Percentiles rank a stretch among this genome's conserved stretches.
These are phyloP conservation scores for Pomatostomus ruficeps DNA, from an alignment of 2,113 vertebrate species.

Conservation along the genomic window DNA sequence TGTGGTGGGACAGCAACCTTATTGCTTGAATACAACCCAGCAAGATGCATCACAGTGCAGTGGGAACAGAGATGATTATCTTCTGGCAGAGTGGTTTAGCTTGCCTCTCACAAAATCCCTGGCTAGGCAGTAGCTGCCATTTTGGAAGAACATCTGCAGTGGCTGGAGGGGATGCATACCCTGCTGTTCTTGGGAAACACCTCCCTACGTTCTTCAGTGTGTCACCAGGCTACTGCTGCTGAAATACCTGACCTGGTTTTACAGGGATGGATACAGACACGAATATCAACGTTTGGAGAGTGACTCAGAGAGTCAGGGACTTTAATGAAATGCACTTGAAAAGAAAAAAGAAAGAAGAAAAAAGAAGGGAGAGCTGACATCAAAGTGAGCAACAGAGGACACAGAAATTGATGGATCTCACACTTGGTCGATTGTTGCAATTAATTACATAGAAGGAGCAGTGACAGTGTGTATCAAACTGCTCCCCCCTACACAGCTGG, in stretches of 20 bases:
- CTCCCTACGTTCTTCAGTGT: not conserved
- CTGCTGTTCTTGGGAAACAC: not conserved
- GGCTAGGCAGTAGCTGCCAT: not conserved
- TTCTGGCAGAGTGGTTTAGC: not conserved
- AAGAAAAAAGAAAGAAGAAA: not conserved
- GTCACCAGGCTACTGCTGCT: not conserved
- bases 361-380: not conserved
- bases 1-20: not conserved
- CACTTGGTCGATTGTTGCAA: not conserved
- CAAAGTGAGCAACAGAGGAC: not conserved
- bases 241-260: not conserved
- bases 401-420: slow-evolving; percentile 17
- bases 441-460: not conserved
- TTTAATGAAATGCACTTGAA: not conserved
- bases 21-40: not conserved
- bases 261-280: not conserved
- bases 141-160: not conserved
- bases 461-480: not conserved
- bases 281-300: not conserved
- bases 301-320: not conserved
- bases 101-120: not conserved
- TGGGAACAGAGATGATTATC: not conserved
- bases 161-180: not conserved
- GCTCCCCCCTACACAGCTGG: not conserved
- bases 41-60: not conserved